phyloP scores from a whole-genome alignment of 2,113 vertebrate species.

The Malurus melanocephalus region DNA sequence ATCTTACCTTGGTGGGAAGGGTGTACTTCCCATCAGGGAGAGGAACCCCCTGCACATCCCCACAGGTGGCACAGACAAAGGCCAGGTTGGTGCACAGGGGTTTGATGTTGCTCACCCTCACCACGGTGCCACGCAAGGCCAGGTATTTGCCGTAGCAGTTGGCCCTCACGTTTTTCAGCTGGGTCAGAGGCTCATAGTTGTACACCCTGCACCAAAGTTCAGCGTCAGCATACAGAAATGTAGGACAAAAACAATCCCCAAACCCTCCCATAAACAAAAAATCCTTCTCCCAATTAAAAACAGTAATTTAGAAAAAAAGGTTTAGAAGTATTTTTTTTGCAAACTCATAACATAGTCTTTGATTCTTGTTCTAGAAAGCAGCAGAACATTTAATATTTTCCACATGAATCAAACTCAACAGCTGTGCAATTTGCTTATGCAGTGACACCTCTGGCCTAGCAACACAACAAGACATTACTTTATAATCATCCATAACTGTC shows the following conservation, averaged over 20 bases:
- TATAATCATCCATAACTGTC: neutral
- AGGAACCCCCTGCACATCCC: constrained; percentile 76
- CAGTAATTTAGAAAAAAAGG: rapidly evolving
- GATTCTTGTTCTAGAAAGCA: neutral
- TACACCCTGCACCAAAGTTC: constrained; percentile 79
- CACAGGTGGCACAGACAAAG: constrained; percentile 84
- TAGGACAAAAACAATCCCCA: neutral
- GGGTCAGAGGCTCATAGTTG: constrained; percentile 90
- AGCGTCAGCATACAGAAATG: neutral
- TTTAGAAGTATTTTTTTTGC: neutral
- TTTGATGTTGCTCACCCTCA: constrained; percentile 91
- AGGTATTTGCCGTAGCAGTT: constrained; percentile 90
- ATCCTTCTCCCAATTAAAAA: neutral
- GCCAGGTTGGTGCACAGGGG: constrained; percentile 89
- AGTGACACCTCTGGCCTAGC: neutral
- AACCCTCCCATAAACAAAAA: neutral
- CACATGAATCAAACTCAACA: neutral
- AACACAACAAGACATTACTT: neutral
- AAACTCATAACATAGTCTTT: rapidly evolving
- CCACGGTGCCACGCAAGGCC: constrained; percentile 88
- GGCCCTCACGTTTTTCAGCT: constrained; percentile 85
- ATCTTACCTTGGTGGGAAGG: constrained; percentile 85
- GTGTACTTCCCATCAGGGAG: constrained; percentile 89
- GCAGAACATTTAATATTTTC: neutral
- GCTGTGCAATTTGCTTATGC: neutral